Percentiles rank a stretch among this genome's conserved stretches.
Evolutionary conservation across 2,797 vertebrate species (phyloP).

Genomic region (Ctenopoma multispine): DNA sequence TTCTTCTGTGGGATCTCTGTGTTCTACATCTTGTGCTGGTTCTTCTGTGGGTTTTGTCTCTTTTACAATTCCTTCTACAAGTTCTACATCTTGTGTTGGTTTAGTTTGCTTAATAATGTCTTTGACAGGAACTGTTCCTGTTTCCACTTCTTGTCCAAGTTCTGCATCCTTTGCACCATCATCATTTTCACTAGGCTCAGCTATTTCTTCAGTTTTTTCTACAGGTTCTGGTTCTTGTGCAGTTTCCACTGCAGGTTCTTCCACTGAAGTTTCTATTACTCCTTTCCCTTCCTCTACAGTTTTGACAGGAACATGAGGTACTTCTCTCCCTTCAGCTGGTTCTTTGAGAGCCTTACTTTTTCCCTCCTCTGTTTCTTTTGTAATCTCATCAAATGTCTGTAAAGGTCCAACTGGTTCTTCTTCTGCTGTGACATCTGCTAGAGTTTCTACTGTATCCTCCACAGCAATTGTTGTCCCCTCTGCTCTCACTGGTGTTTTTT

Average conservation of each 20-base stretch:
- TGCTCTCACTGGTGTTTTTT: neutral
- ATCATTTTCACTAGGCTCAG: too few relatives aligned
- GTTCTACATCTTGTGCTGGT: neutral
- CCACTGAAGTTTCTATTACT: neutral
- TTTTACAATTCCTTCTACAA: neutral
- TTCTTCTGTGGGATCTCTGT: neutral
- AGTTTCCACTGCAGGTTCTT: neutral
- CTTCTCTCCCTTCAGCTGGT: neutral
- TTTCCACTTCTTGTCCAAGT: neutral
- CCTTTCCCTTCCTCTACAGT: neutral
- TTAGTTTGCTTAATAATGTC: too few relatives aligned
- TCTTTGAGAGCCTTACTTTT: conserved; percentile 1
- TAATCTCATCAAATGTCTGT: neutral
- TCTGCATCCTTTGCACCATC: neutral
- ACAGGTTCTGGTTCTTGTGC: neutral
- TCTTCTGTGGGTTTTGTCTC: neutral
- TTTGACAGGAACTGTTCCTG: too few relatives aligned
- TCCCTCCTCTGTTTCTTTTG: neutral
- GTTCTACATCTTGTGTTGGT: neutral
- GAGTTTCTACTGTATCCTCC: neutral
- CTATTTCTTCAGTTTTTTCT: neutral
- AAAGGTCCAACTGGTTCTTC: conserved; percentile 10
- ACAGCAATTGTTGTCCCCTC: neutral
- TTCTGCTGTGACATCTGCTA: neutral
- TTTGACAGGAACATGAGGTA: neutral